These are phyloP conservation scores for Sorex fumeus DNA, from an alignment of 2,113 vertebrate species.

Conservation along the genomic window DNA sequence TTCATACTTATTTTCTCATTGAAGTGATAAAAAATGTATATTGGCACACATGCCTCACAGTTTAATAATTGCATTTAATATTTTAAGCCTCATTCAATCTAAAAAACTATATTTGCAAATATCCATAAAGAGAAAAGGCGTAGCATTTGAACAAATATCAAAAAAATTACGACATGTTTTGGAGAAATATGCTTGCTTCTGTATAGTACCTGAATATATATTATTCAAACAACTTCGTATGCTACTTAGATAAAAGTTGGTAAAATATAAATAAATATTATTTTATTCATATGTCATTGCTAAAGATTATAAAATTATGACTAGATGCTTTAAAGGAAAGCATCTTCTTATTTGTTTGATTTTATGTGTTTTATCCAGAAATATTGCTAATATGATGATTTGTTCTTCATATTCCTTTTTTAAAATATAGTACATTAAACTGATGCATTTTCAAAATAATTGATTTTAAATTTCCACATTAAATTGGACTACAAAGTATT, in stretches of 20 bases:
- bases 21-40: background rate
- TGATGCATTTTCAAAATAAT: background rate
- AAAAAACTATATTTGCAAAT: slow-evolving; percentile 21
- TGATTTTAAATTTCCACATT: background rate
- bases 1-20: slow-evolving; percentile 23
- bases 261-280: background rate
- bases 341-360: background rate
- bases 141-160: slow-evolving; percentile 8
- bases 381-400: slow-evolving; percentile 9
- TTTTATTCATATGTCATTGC: slow-evolving; percentile 5
- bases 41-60: background rate
- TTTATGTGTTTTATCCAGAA: background rate
- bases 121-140: background rate
- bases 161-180: background rate
- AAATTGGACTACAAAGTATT: no score
- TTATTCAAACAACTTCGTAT: background rate
- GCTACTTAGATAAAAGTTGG: slow-evolving; percentile 33
- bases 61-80: background rate
- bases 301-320: slow-evolving; percentile 3
- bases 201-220: background rate
- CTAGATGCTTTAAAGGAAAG: slow-evolving; percentile 26
- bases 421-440: slow-evolving; percentile 7
- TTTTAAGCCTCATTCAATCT: slow-evolving; percentile 3
- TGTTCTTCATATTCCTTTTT: background rate
- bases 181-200: no score